phyloP scores from a whole-genome alignment of 2,113 vertebrate genomes.

The Archilochus colubris region DNA sequence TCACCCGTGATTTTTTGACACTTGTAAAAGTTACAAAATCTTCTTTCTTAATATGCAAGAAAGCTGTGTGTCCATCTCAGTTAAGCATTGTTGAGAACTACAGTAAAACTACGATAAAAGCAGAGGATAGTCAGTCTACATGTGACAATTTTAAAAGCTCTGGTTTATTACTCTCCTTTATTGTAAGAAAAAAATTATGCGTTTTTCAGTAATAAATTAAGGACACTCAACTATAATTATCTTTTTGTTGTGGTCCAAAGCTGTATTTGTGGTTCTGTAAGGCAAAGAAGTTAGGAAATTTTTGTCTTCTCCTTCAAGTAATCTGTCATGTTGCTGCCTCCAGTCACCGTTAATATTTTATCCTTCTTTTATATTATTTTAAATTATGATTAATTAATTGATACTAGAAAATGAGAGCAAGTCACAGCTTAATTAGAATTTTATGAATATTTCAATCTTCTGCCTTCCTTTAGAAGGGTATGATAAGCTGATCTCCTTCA shows the following conservation, averaged over 20 bases:
- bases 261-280: background rate
- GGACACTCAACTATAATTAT: background rate
- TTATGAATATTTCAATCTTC: background rate
- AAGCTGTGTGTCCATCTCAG: background rate
- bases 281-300: background rate
- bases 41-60: background rate
- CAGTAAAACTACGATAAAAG: background rate
- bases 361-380: conserved; percentile 4
- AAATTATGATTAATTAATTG: conserved; percentile 31
- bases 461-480: background rate
- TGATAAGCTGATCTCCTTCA: background rate
- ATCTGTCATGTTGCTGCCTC: background rate
- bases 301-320: background rate
- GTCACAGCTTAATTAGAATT: conserved; percentile 7
- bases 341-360: background rate
- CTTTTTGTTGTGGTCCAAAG: background rate
- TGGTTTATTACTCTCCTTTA: background rate
- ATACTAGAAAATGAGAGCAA: conserved; percentile 22
- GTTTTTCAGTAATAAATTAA: background rate
- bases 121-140: background rate
- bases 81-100: background rate
- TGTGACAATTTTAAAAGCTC: background rate
- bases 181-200: fast-evolving
- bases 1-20: background rate
- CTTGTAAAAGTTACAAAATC: background rate